Conservation (phyloP, 92 coral and sea anemone species). For the Palythoa caribaeorum region DNA sequence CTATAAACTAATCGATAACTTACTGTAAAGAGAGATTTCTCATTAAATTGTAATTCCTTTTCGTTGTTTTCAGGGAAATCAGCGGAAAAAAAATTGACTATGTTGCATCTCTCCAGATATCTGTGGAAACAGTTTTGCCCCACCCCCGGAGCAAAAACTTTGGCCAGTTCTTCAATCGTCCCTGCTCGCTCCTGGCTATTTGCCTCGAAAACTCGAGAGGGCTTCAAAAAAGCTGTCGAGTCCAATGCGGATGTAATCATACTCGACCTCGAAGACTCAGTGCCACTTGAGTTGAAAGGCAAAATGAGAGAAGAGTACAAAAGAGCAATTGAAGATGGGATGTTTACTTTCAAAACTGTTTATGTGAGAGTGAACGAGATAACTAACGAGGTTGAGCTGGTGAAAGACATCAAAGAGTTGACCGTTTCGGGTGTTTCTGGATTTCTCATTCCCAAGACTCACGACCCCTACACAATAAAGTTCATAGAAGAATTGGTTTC, state of each 20-base stretch:
- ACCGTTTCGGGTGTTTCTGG: conserved; percentile 12
- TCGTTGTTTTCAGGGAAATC: too few relatives aligned
- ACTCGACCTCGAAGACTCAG: conserved; percentile 26
- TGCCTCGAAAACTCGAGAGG: neutral
- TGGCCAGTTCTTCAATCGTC: neutral
- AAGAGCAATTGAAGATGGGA: neutral
- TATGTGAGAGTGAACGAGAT: conserved; percentile 3
- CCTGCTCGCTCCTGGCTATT: conserved; percentile 15
- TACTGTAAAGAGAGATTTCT: too few relatives aligned
- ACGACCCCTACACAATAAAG: neutral
- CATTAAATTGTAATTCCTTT: too few relatives aligned
- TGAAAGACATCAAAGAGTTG: conserved; percentile 1
- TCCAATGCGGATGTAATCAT: conserved; percentile 18
- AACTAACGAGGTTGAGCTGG: conserved; percentile 2
- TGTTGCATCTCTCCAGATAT: too few relatives aligned
- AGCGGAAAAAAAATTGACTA: too few relatives aligned
- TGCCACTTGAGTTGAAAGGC: neutral
- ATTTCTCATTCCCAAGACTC: conserved; percentile 8
- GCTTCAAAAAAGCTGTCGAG: neutral
- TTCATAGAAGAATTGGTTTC: neutral
- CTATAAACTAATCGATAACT: too few relatives aligned
- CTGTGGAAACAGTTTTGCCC: too few relatives aligned
- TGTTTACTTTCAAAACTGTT: neutral
- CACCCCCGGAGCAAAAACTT: too few relatives aligned
- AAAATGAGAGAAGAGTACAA: conserved; percentile 8